Evolutionary conservation across 2,113 vertebrate species (phyloP), one percentile per base, ranked within the genome.

Genomic region (Bostrychus sinensis): DNA sequence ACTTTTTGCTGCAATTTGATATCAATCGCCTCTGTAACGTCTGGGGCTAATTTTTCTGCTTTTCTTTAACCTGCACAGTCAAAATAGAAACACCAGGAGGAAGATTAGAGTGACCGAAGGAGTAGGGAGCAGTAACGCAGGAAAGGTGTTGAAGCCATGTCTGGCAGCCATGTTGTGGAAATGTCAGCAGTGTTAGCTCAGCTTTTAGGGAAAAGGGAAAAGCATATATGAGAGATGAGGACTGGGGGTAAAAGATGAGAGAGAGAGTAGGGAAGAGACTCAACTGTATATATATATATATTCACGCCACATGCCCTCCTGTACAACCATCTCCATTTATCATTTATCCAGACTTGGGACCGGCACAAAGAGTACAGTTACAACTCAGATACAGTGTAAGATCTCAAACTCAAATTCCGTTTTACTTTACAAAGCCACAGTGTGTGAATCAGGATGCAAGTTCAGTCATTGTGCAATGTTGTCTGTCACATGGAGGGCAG

Each of bases 1-100:
- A 92, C 94, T 93, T 93, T 94, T 89, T 86, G 70, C 86, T 91
- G 94, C 89, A 94, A 94, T 93, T 89, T 76, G 92, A 95, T 92
- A 92, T 88, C 72, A 84, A 92, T 93, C 92, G 94, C 91, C 91
- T 93, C 92, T n/a, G 70, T 78, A 70, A 83, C 77, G 90, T 94
- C 94, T 92, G 93, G 62, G 66, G 91, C 91, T 94, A 91, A 91
- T 90, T 84, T 90, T 85, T 83, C 77, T 73, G 70, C 68, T 72
- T 87, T 78, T 83, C 70, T 75, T 53, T 77, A 86, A 90, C 86
- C 91, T 89, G 77, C 2, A 43, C 36, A 12, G 66, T 70, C 1
- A 4, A 64, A 28, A 56, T 41, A 43, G 54, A 43, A 48, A 50
- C 2, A 36, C 41, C 57, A 54, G 56, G 60, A 62, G 46, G 20